Conservation (phyloP, 2,113 vertebrate species). For the Lanius ludovicianus region DNA sequence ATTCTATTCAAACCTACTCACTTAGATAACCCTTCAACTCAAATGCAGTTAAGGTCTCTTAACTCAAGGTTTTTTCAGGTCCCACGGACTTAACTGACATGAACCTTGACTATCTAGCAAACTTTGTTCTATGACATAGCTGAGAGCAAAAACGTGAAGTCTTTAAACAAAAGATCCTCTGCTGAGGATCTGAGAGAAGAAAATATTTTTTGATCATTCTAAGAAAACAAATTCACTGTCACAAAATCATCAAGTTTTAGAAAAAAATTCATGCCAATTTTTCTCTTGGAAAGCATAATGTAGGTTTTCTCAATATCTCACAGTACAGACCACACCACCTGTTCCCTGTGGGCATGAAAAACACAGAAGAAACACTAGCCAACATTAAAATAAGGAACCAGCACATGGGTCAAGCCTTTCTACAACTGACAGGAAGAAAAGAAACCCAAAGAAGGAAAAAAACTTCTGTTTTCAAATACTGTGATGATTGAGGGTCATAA, state of each 20-base stretch:
- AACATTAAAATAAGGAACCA: background rate
- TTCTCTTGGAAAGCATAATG: background rate
- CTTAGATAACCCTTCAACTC: background rate
- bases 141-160: background rate
- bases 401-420: background rate
- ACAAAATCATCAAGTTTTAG: background rate
- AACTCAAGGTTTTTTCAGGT: background rate
- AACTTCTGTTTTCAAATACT: background rate
- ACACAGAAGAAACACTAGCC: background rate
- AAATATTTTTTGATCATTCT: background rate
- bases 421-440: background rate
- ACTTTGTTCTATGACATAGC: background rate
- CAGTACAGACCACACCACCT: background rate
- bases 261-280: rapidly evolving
- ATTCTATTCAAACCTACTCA: background rate
- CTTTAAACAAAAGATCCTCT: background rate
- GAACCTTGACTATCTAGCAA: background rate
- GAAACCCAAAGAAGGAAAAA: background rate
- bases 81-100: background rate
- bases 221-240: background rate
- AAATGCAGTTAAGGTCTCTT: background rate
- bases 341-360: background rate
- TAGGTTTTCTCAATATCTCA: background rate
- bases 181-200: background rate
- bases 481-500: background rate